These are phyloP conservation scores for Pogonomyrmex californicus DNA, from an alignment of 1,140 invertebrate species.

Conservation along the genomic window DNA sequence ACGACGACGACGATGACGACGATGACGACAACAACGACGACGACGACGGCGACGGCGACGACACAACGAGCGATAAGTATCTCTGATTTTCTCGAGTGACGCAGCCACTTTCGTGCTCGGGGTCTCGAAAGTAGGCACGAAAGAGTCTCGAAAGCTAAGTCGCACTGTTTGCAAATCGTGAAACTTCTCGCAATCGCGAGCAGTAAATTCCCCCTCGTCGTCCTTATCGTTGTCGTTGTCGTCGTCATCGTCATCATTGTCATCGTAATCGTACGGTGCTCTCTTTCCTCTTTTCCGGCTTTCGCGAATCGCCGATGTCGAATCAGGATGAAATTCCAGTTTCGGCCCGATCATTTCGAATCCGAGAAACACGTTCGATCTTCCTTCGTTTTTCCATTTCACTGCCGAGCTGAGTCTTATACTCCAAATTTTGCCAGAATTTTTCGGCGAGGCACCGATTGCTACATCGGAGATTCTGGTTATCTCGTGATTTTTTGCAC, in stretches of 20 bases:
- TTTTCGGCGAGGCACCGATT: background rate
- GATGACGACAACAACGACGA: background rate
- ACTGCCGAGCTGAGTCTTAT: background rate
- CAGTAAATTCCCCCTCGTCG: background rate
- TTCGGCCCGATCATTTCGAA: background rate
- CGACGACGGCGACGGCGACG: background rate
- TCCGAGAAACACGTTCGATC: background rate
- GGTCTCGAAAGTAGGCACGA: slow-evolving; percentile 64
- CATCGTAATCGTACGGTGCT: background rate
- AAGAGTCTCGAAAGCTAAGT: slow-evolving; percentile 53
- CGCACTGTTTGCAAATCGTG: slow-evolving; percentile 58
- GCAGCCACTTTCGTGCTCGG: slow-evolving; percentile 58
- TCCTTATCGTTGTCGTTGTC: background rate
- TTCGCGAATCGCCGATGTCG: background rate
- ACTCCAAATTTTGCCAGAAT: background rate
- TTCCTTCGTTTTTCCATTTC: background rate
- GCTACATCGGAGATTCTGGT: background rate
- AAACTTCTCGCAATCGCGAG: slow-evolving; percentile 53
- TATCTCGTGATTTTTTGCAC: background rate
- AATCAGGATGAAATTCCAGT: background rate
- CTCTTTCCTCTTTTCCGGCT: slow-evolving; percentile 4
- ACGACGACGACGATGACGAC: background rate
- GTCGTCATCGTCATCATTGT: background rate
- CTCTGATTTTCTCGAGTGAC: slow-evolving; percentile 67
- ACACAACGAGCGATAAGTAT: slow-evolving; percentile 31